Conservation (phyloP, 2,888 invertebrate species). For the Apoderus coryli region DNA sequence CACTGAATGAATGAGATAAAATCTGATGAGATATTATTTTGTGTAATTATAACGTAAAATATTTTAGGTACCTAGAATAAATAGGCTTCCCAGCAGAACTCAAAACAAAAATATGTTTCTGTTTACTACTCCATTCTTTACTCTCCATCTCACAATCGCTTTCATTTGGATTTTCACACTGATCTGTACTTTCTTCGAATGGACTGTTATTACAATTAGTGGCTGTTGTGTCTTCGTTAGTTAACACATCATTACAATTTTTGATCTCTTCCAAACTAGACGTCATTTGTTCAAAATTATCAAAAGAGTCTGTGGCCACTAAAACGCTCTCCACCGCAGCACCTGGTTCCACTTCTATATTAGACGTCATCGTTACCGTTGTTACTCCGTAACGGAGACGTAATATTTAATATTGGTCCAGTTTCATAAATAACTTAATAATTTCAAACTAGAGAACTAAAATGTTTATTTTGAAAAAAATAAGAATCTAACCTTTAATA, state of each 20-base stretch:
- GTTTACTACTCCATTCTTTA: constrained; percentile 60
- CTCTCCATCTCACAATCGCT: constrained; percentile 45
- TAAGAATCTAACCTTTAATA: no score
- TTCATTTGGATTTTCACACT: background rate
- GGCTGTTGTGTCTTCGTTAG: constrained; percentile 21
- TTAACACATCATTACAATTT: constrained; percentile 32
- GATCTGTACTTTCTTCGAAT: background rate
- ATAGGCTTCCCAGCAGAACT: constrained; percentile 96
- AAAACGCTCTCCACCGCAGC: constrained; percentile 51
- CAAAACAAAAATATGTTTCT: constrained; percentile 86
- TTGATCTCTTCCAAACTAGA: constrained; percentile 46
- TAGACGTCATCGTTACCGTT: constrained; percentile 16
- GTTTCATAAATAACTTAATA: no score
- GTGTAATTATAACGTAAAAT: no score
- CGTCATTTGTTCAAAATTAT: constrained; percentile 52
- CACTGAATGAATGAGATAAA: no score
- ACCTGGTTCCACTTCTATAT: constrained; percentile 38
- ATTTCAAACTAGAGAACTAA: no score
- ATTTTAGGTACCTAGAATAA: constrained; percentile 81
- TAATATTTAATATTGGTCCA: no score
- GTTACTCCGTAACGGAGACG: no score
- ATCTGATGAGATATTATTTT: no score
- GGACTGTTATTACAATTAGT: constrained; percentile 18
- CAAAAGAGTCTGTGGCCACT: constrained; percentile 54
- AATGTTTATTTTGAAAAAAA: no score